These are phyloP conservation scores for Propsilocerus akamusi DNA, from an alignment of 1,140 invertebrate species.

Conservation along the genomic window DNA sequence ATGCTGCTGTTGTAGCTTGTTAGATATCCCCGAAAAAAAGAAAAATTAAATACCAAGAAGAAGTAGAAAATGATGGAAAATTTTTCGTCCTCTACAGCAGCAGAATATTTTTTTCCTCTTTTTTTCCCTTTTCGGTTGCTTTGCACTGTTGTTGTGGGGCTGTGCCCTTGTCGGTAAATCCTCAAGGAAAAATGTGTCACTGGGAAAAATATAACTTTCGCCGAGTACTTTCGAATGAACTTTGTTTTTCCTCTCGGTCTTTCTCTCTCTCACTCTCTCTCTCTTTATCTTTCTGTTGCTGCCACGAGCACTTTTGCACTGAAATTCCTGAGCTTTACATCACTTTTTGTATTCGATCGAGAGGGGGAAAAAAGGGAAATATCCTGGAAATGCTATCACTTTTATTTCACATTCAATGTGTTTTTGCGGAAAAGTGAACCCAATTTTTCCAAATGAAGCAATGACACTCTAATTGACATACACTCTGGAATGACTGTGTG, in stretches of 20 bases:
- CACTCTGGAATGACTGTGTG: too few relatives aligned
- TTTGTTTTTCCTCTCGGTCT: too few relatives aligned
- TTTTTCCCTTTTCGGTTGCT: neutral
- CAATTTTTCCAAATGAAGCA: too few relatives aligned
- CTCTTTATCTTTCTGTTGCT: too few relatives aligned
- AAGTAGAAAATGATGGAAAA: slow-evolving; percentile 1
- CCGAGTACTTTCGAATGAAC: neutral
- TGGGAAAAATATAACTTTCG: neutral
- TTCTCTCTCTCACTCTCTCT: slow-evolving; percentile 1
- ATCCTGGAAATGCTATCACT: too few relatives aligned
- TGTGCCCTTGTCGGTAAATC: slow-evolving; percentile 3
- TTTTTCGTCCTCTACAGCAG: neutral
- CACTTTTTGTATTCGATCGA: too few relatives aligned
- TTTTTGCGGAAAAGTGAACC: too few relatives aligned
- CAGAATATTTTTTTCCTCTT: neutral
- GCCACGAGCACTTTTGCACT: too few relatives aligned
- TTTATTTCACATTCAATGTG: too few relatives aligned
- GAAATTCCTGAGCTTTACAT: too few relatives aligned
- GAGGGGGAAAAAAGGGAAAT: too few relatives aligned
- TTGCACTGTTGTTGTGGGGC: slow-evolving; percentile 1
- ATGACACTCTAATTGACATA: too few relatives aligned
- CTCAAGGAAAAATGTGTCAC: slow-evolving; percentile 2
- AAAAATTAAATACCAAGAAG: neutral
- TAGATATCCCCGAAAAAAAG: neutral
- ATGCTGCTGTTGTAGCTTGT: neutral